Base-by-base conservation (phyloP, 2,888 invertebrate species). In the Morpho helenor region DNA sequence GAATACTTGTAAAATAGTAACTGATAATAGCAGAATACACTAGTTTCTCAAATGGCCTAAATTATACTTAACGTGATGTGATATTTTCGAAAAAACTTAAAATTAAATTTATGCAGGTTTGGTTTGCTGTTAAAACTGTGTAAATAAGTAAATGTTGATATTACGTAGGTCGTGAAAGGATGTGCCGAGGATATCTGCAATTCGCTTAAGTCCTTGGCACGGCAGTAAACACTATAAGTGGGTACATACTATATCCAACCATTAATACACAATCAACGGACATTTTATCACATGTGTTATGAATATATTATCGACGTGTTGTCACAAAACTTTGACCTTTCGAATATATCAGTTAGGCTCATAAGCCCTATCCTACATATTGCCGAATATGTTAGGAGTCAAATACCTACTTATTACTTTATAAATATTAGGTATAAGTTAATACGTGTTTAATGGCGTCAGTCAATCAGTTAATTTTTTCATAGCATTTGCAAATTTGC, bases 201-300 rank as follows among this genome's bases (percentile, higher is more conserved):
- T 71, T 76, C 76, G 72, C 69, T 73, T 69, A 64, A 67, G 82
- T 84, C 84, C 85, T 85, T 86, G 83, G 67, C 71, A 70, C 66
- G 64, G 56, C 45, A 54, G 47, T 52, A 57, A 62, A 45, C 57
- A 49, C 49, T 57, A 44, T 55, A 56, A 49, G 51, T 41, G 43
- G 52, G 44, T 49, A 49, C 49, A 52, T 52, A 49, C 39, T 9
- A 39, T 49, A 49, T 31, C 45, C 45, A 8, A 59, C 39, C 42
- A 54, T 50, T 54, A 54, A 53, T 43, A 7, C 43, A 43, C 43
- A 43, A 43, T 43, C 8, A 43, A 43, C 8, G 43, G 3, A 43
- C n/a, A 43, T n/a, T 43, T 43, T 43, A 43, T 6, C 7, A n/a
- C n/a, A n/a, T 43, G 43, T 43, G 43, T 43, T 43, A 43, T 9